phyloP scores from a whole-genome alignment of 2,113 vertebrate genomes.

The Rhodinocichla rosea region DNA sequence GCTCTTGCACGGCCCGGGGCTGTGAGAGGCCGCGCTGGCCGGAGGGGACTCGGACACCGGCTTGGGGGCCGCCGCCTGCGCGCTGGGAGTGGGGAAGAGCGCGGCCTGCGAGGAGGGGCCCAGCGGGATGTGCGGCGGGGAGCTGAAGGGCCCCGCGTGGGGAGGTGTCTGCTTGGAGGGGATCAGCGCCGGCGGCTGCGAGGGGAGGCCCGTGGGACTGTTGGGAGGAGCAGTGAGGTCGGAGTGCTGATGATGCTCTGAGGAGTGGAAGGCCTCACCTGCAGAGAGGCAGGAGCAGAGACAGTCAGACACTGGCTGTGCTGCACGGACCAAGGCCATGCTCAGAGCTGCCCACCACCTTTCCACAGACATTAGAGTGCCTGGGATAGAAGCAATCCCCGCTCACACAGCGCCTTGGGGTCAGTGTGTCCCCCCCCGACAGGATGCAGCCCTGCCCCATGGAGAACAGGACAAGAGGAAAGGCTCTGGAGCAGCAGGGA shows the following conservation, averaged over 20 bases:
- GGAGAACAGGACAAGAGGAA: not conserved
- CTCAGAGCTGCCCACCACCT: not conserved
- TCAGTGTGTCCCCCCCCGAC: rapidly evolving
- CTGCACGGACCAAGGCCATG: rapidly evolving
- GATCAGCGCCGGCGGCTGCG: constrained; percentile 84
- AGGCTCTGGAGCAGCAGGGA: not conserved
- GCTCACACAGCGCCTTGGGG: rapidly evolving
- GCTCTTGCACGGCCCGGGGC: constrained; percentile 86
- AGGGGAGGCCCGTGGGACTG: constrained; percentile 91
- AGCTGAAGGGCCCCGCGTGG: constrained; percentile 72
- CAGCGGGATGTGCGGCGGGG: constrained; percentile 72
- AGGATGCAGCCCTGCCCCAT: not conserved
- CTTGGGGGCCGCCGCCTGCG: constrained; percentile 72
- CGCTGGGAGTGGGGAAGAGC: constrained; percentile 79
- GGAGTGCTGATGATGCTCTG: constrained; percentile 90
- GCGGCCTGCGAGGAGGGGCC: constrained; percentile 69
- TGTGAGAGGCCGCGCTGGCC: constrained; percentile 62
- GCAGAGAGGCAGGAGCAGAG: constrained; percentile 25
- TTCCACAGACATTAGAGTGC: rapidly evolving
- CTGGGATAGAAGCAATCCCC: not conserved
- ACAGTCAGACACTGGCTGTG: not conserved
- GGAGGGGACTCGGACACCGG: constrained; percentile 77
- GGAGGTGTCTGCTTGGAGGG: constrained; percentile 80
- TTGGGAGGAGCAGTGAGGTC: constrained; percentile 97
- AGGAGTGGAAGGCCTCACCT: constrained; percentile 90